These are phyloP conservation scores for Cataglyphis cursor DNA, from an alignment of 2,888 invertebrate genomes.

Conservation along the genomic window DNA sequence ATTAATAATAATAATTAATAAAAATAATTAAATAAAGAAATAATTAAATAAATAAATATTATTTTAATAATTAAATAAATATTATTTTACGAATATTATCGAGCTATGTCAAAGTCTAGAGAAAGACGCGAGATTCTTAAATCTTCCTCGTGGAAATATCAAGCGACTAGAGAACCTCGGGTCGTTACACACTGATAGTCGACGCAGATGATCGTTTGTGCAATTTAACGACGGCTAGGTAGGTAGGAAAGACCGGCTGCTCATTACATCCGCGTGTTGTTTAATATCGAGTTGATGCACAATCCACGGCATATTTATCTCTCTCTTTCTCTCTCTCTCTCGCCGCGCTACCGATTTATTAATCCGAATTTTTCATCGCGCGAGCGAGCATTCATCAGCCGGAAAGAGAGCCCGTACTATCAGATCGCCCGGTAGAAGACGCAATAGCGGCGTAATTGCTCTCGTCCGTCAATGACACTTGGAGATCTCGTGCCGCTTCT, in stretches of 20 bases:
- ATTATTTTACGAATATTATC: background rate
- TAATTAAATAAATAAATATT: too few species aligned
- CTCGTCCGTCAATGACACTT: constrained; percentile 71
- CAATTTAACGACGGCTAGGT: constrained; percentile 33
- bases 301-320: constrained; percentile 42
- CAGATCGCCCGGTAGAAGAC: constrained; percentile 66
- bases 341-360: constrained; percentile 59
- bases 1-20: too few species aligned
- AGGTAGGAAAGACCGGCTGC: constrained; percentile 18
- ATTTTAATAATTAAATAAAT: too few species aligned
- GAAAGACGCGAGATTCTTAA: background rate
- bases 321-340: too few species aligned
- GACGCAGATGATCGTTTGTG: constrained; percentile 8
- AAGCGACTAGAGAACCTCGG: constrained; percentile 10
- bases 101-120: background rate
- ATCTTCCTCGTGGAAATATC: constrained; percentile 1
- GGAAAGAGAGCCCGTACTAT: constrained; percentile 56
- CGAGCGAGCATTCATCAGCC: constrained; percentile 52
- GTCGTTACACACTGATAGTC: constrained; percentile 23
- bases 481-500: constrained; percentile 59
- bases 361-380: constrained; percentile 63
- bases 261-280: constrained; percentile 45
- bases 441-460: constrained; percentile 67
- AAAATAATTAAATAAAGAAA: too few species aligned
- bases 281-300: constrained; percentile 52